Evolutionary conservation across 2,113 vertebrate genomes (phyloP).

Genomic region (Aepyceros melampus): DNA sequence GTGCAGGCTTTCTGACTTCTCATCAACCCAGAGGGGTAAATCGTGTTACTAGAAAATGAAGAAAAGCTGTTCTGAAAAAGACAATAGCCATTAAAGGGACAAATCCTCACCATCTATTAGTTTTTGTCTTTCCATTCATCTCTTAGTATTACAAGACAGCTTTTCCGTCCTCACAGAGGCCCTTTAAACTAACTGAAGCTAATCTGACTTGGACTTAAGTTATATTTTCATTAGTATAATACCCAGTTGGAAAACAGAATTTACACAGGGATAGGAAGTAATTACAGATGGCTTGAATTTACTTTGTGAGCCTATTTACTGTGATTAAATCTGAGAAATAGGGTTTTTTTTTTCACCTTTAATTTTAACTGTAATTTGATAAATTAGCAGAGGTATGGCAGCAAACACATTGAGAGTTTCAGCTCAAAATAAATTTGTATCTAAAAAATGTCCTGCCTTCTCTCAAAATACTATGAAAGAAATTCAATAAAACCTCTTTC

Average conservation of each 20-base stretch:
- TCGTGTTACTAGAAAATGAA: not conserved
- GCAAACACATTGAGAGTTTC: not conserved
- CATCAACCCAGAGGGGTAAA: not conserved
- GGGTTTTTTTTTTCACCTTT: not conserved
- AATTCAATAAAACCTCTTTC: not conserved
- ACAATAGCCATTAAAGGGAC: not conserved
- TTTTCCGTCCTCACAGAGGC: too few relatives aligned
- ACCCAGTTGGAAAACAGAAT: not conserved
- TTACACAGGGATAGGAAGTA: not conserved
- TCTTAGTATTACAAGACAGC: not conserved
- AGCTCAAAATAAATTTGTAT: conserved; percentile 27
- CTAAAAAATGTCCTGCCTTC: not conserved
- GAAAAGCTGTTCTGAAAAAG: not conserved
- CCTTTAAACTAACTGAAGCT: not conserved
- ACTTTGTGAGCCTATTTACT: not conserved
- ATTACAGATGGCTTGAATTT: not conserved
- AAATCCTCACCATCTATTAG: not conserved
- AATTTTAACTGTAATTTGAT: conserved; percentile 4
- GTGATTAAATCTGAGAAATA: not conserved
- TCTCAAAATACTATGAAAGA: conserved; percentile 8
- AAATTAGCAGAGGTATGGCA: not conserved
- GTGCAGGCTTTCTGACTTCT: not conserved
- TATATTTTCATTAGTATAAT: not conserved
- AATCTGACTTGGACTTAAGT: not conserved
- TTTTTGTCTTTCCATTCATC: not conserved